Conservation (phyloP, 37 sponge, comb jelly and placozoan genomes). For the Halichondria panicea region DNA sequence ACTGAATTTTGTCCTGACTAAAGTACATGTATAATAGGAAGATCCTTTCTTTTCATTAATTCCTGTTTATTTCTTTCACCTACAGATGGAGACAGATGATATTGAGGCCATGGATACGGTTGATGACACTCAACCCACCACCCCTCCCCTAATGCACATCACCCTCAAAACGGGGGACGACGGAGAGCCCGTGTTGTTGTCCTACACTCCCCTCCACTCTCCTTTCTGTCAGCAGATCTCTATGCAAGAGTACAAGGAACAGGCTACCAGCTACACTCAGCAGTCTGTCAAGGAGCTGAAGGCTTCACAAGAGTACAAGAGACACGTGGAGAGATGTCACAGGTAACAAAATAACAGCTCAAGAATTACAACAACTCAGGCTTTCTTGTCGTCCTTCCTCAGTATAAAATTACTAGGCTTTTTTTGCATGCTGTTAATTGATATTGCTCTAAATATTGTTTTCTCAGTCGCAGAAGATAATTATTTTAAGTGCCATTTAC, state of each 20-base stretch:
- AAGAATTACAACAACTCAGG: not conserved
- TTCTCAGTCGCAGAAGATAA: too few species aligned
- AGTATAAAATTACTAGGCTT: too few species aligned
- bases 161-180: not conserved
- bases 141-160: not conserved
- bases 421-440: not conserved
- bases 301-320: slow-evolving; percentile 42
- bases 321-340: slow-evolving; percentile 23
- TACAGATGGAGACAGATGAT: too few species aligned
- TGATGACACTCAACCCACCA: not conserved
- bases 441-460: too few species aligned
- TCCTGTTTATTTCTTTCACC: not conserved
- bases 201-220: too few species aligned
- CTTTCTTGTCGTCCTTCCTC: not conserved
- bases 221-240: slow-evolving; percentile 15
- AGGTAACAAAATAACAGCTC: slow-evolving; percentile 11
- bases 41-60: not conserved
- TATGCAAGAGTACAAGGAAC: slow-evolving; percentile 18
- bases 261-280: slow-evolving; percentile 33
- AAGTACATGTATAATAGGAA: not conserved
- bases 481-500: not conserved
- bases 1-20: not conserved
- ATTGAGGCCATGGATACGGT: not conserved
- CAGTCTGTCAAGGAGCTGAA: slow-evolving; percentile 34
- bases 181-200: not conserved